Percentiles rank a stretch among this genome's conserved stretches.
These are phyloP conservation scores for Chionis minor DNA, from an alignment of 2,113 vertebrate species.

Conservation along the genomic window DNA sequence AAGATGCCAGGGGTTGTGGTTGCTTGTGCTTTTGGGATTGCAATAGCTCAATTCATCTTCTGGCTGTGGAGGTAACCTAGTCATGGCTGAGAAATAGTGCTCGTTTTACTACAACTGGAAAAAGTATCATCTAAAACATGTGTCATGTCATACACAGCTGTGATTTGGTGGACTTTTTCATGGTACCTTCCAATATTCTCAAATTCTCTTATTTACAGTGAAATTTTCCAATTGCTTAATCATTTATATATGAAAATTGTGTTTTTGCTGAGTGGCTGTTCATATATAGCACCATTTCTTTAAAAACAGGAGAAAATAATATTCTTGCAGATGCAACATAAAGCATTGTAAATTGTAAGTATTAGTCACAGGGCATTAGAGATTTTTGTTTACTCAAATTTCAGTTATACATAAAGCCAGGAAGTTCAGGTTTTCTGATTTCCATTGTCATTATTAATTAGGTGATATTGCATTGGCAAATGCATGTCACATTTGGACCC, in stretches of 20 bases:
- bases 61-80: not conserved
- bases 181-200: not conserved
- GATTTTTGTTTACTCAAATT: not conserved
- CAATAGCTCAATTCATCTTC: not conserved
- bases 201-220: not conserved
- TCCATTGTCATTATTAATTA: not conserved
- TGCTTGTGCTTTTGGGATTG: not conserved
- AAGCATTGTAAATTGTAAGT: accelerated
- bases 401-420: not conserved
- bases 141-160: accelerated
- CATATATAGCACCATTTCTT: not conserved
- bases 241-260: not conserved
- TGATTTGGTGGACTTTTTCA: not conserved
- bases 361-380: not conserved
- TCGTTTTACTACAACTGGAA: not conserved
- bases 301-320: not conserved
- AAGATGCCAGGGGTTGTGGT: not conserved
- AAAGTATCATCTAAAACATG: not conserved
- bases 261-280: not conserved
- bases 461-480: not conserved
- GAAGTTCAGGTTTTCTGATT: not conserved
- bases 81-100: not conserved
- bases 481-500: not conserved
- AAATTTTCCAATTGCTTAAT: not conserved
- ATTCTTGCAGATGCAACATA: not conserved